Conservation (phyloP, 2,113 vertebrate genomes). For the Rynchops niger region DNA sequence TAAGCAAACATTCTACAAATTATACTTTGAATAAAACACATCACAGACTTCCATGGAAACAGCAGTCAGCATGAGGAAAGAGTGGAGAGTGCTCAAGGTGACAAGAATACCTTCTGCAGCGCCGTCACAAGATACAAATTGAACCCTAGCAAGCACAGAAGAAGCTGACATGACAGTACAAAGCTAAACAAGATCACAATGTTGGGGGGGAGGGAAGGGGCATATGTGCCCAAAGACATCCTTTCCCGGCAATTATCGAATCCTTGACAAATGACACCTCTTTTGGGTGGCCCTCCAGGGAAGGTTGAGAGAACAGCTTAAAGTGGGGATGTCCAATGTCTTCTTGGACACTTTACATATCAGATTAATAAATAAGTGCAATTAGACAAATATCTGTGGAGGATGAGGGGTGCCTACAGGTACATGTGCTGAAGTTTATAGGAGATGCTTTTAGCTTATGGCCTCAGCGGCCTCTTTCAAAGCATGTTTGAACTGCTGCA, state of each 20-base stretch:
- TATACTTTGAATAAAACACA: conserved; percentile 36
- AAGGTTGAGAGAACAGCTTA: neutral
- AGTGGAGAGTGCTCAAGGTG: conserved; percentile 20
- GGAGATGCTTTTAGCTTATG: neutral
- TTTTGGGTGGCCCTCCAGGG: neutral
- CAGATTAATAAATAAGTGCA: conserved; percentile 1
- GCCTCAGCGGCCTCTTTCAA: neutral
- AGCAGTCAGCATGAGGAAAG: neutral
- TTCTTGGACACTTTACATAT: neutral
- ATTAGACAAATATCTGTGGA: conserved; percentile 1
- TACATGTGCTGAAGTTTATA: neutral
- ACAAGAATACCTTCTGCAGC: neutral
- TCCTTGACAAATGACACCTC: conserved; percentile 13
- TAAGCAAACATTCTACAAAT: conserved; percentile 41
- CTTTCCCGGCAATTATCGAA: neutral
- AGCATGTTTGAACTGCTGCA: neutral
- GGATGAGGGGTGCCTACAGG: neutral
- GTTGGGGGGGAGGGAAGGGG: neutral
- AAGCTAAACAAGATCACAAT: neutral
- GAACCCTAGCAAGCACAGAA: neutral
- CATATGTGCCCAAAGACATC: neutral
- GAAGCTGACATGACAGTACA: neutral
- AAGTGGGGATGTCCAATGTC: neutral
- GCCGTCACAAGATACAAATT: neutral
- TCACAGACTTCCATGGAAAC: conserved; percentile 53